Conservation (phyloP, 2,113 vertebrate genomes). For the Megaceryle torquata region DNA sequence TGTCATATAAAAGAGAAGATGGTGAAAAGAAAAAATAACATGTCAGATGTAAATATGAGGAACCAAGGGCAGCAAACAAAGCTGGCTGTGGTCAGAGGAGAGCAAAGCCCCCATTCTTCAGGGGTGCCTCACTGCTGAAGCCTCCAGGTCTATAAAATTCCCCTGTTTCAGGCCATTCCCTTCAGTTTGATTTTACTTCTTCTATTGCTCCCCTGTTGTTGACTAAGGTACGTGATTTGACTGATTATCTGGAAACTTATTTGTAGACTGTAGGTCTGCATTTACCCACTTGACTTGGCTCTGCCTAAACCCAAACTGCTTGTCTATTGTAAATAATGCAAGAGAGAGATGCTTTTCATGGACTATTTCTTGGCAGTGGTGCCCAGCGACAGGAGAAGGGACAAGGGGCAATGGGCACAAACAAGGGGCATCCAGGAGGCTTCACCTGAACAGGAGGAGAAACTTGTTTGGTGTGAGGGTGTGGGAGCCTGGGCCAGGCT, state of each 20-base stretch:
- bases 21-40: neutral
- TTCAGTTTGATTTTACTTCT: neutral
- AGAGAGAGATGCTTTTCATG: neutral
- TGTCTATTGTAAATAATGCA: neutral
- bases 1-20: neutral
- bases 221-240: neutral
- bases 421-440: too few relatives aligned
- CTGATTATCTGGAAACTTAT: neutral
- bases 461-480: too few relatives aligned
- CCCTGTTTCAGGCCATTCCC: neutral
- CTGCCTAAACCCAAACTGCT: neutral
- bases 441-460: too few relatives aligned
- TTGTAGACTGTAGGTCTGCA: neutral
- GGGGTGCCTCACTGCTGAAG: neutral
- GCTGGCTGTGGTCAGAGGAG: neutral
- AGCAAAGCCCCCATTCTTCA: neutral
- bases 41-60: neutral
- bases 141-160: neutral
- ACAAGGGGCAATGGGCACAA: too few relatives aligned
- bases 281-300: neutral
- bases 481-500: too few relatives aligned
- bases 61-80: neutral
- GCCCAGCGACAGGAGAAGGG: too few relatives aligned
- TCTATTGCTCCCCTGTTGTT: accelerated
- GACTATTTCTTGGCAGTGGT: neutral